Evolutionary conservation across 2,113 vertebrate genomes (phyloP), one percentile per base, ranked within the genome.

Genomic region (Lipophrys pholis): DNA sequence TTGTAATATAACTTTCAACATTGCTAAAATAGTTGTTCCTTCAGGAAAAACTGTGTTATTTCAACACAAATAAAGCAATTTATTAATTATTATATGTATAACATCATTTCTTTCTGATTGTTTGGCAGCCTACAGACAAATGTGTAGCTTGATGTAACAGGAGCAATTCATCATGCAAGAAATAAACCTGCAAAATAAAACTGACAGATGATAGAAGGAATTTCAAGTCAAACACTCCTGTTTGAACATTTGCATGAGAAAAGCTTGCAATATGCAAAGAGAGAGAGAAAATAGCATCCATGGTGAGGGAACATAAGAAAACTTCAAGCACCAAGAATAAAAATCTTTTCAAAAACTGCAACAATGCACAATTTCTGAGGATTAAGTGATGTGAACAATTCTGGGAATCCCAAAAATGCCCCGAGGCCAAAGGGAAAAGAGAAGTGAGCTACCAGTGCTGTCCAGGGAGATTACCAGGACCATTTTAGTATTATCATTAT

Each of bases 401-500:
- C 21, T 30, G 21, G 21, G 21, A 30, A 30, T 30, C 21, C 21
- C 21, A 60, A 46, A 54, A 57, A 66, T 54, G 67, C 68, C 52
- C 41, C 43, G 30, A 46, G 49, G 59, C 8, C 39, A 38, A 38
- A 73, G 21, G 21, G 21, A 30, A 30, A 30, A 30, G 21, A 30
- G 2, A 21, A 67, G 50, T 1, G 59, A 63, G 30, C 52, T n/a
- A 9, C 43, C 58, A 38, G 11, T 63, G 67, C 71, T 51, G 65
- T 57, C 77, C 66, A 43, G 6, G 52, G 17, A 16, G 57, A 63
- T 69, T 63, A 67, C 39, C 39, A 67, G 65, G 38, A n/a, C 16
- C 7, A 21, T 66, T 55, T 82, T 52, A 63, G 42, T 35, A 79
- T 80, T 40, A 79, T 69, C 49, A 59, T 81, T 66, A 81, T 81